phyloP scores from a whole-genome alignment of 2,888 invertebrate species.

The Apodemia duryi region DNA sequence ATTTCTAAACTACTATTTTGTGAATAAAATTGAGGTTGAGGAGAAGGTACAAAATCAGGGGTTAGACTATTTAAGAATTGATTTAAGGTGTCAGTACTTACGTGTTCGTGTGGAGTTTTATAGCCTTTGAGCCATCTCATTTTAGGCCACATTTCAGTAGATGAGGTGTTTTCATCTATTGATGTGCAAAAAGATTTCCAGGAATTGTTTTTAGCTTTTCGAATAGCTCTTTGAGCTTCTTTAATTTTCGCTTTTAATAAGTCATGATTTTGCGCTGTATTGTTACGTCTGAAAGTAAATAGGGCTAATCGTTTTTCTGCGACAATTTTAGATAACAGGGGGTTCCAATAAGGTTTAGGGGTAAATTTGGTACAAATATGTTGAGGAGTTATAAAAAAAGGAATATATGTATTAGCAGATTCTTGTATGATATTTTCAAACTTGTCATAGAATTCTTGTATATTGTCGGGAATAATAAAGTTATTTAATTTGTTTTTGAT shows the following conservation, averaged over 20 bases:
- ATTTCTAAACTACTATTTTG: conserved; percentile 17
- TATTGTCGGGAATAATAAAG: neutral
- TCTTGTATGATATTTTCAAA: neutral
- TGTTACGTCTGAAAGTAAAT: conserved; percentile 26
- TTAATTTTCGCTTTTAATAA: conserved; percentile 22
- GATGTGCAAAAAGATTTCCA: conserved; percentile 28
- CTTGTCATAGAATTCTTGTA: neutral
- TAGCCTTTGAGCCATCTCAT: conserved; percentile 30
- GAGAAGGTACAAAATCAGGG: conserved; percentile 24
- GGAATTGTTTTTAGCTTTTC: conserved; percentile 21
- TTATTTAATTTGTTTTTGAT: conserved; percentile 1
- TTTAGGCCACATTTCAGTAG: conserved; percentile 27
- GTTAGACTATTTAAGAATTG: conserved; percentile 21
- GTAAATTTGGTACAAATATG: conserved; percentile 20
- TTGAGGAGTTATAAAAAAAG: conserved; percentile 18
- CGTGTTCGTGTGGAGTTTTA: neutral
- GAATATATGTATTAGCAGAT: conserved; percentile 22
- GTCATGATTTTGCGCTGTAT: conserved; percentile 26
- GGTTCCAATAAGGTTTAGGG: conserved; percentile 30
- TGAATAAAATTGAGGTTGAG: conserved; percentile 19
- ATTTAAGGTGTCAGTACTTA: conserved; percentile 20
- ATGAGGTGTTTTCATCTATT: conserved; percentile 21
- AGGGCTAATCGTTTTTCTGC: conserved; percentile 28
- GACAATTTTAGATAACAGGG: conserved; percentile 25
- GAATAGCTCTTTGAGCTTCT: conserved; percentile 17